Base-by-base conservation (phyloP, 1,140 invertebrate species). In the Asobara japonica region DNA sequence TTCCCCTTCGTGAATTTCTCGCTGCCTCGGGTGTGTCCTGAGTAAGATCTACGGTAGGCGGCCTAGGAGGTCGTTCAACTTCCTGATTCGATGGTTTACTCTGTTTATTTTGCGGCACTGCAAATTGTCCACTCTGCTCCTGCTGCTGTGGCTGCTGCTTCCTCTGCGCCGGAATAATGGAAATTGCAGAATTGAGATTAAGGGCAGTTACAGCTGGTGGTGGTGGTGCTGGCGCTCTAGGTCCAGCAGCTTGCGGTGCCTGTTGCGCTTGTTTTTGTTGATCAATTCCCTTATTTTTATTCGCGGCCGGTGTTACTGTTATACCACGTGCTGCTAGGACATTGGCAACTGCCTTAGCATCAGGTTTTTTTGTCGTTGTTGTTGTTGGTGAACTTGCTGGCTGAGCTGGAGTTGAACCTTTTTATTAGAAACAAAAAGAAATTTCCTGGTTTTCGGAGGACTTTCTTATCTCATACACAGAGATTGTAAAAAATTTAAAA, bases 261-360 rank as follows among this genome's bases (percentile, higher is more conserved):
- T 79, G 76, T 48, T 72, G 77, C 18, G 72, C 76, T 72, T 83
- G 80, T 36, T 82, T 82, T 31, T 79, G 80, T 64, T 80, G 74
- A 16, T 86, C 79, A 38, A 71, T 71, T n/a, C 77, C 29, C 33
- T 80, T 82, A 69, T 83, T 83, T 72, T 86, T 87, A 61, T 90
- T 90, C 48, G 86, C 84, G 7, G 87, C 88, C 27, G 90, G 90
- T 66, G 93, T 94, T 0, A 94, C 91, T 27, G 92, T 94, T 67
- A 94, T 94, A 18, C 93, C 93, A 74, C 93, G 84, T 11, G 92
- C 92, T 8, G 92, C 93, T 45, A 94, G 82, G 33, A 94, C 90
- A 83, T 92, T 93, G 0, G 93, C 92, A 74, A 94, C 93, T 1
- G 90, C 91, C 69, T 91, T 92, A 4, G 92, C 91, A 77, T 93